These are phyloP conservation scores for Akabosia matsudoensis DNA, from an alignment of 1,140 invertebrate genomes.

Conservation along the genomic window DNA sequence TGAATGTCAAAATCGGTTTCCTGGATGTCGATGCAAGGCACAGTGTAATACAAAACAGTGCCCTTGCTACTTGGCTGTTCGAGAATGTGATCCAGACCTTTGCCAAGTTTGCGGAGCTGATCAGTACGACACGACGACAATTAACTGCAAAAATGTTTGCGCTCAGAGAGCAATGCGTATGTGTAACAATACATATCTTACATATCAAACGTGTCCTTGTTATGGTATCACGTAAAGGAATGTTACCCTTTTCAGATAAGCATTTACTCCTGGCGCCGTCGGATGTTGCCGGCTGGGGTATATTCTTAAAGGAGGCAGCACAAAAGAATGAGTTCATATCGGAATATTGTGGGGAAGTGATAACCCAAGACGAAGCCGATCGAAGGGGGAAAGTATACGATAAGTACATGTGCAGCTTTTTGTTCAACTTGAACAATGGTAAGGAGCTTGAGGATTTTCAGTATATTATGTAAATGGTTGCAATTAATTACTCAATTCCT, in stretches of 20 bases:
- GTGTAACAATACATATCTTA: conserved; percentile 43
- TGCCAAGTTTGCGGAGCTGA: conserved; percentile 94
- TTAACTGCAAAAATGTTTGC: conserved; percentile 93
- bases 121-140: conserved; percentile 77
- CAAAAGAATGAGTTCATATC: conserved; percentile 99
- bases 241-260: conserved; percentile 58
- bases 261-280: conserved; percentile 94
- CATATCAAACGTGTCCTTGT: neutral
- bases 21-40: conserved; percentile 95
- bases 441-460: too few relatives aligned
- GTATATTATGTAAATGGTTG: too few relatives aligned
- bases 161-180: conserved; percentile 87
- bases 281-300: conserved; percentile 99
- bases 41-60: conserved; percentile 99
- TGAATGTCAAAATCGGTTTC: conserved; percentile 94
- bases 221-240: neutral
- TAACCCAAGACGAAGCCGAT: conserved; percentile 98
- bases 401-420: conserved; percentile 98
- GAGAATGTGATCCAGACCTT: conserved; percentile 99
- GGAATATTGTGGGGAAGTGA: conserved; percentile 98
- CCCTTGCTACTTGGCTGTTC: conserved; percentile 94
- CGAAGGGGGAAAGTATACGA: conserved; percentile 98
- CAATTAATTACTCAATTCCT: conserved; percentile 28
- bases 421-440: conserved; percentile 98
- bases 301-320: conserved; percentile 90